These are phyloP conservation scores for Okapia johnstoni DNA, from an alignment of 2,113 vertebrate genomes.

Conservation along the genomic window DNA sequence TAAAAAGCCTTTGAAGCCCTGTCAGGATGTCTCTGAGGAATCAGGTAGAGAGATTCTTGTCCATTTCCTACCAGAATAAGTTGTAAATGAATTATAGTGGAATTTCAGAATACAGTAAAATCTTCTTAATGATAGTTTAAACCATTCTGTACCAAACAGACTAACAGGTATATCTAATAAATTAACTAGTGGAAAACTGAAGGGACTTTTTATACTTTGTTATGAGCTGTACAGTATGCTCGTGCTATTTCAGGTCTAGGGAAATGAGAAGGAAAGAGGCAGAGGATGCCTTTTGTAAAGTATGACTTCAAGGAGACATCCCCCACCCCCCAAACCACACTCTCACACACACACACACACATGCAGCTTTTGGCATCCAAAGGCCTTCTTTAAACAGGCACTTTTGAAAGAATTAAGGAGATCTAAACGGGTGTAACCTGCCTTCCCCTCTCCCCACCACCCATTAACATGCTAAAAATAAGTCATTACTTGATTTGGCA, in stretches of 20 bases:
- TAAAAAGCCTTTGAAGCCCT: neutral
- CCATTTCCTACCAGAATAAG: neutral
- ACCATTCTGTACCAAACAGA: neutral
- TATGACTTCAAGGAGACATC: neutral
- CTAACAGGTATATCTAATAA: neutral
- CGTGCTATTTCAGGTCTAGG: neutral
- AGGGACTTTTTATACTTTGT: neutral
- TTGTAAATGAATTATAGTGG: neutral
- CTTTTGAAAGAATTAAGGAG: constrained; percentile 58
- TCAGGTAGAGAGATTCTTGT: neutral
- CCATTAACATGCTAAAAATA: neutral
- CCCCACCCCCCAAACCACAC: neutral
- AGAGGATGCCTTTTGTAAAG: neutral
- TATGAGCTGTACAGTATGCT: neutral
- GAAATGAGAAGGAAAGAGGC: neutral
- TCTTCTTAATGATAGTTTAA: neutral
- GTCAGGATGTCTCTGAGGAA: neutral
- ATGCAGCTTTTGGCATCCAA: neutral
- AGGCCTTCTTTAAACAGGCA: constrained; percentile 54
- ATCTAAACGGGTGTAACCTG: constrained; percentile 10
- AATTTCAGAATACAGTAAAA: neutral
- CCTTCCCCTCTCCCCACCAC: constrained; percentile 24
- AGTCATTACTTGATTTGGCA: neutral
- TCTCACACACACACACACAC: neutral
- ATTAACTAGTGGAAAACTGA: constrained; percentile 17